Percentiles rank a stretch among this genome's conserved stretches.
Evolutionary conservation across 1,140 invertebrate genomes (phyloP).

Genomic region (Diploscapter pachys): DNA sequence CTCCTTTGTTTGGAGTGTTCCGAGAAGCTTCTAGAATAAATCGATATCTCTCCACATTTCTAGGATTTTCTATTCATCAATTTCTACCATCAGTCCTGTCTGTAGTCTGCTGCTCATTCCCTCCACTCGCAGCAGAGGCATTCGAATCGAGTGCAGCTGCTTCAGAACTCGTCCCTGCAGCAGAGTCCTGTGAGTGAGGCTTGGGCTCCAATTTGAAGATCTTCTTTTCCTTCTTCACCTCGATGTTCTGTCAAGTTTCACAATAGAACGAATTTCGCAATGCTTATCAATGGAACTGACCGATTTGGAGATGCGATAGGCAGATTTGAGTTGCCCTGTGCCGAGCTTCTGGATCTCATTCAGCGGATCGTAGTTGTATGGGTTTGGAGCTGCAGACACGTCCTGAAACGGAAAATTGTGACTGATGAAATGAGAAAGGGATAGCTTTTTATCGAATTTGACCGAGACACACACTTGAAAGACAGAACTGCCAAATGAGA

Average conservation of each 20-base stretch:
- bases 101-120: no score
- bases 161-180: background rate
- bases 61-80: no score
- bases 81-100: no score
- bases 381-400: slow-evolving; percentile 23
- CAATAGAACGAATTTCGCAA: background rate
- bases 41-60: no score
- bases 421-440: background rate
- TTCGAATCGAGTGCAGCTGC: background rate
- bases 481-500: no score
- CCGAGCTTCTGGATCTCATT: slow-evolving; percentile 27
- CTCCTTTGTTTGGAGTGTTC: no score
- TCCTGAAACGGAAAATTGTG: background rate
- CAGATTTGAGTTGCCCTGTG: slow-evolving; percentile 25
- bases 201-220: slow-evolving; percentile 25
- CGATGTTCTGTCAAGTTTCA: slow-evolving; percentile 17
- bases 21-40: no score
- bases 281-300: slow-evolving; percentile 5
- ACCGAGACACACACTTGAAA: no score
- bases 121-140: background rate
- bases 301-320: slow-evolving; percentile 19
- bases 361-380: slow-evolving; percentile 32
- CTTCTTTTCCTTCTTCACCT: slow-evolving; percentile 15
- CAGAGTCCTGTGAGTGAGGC: slow-evolving; percentile 3
- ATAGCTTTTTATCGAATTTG: background rate